Evolutionary conservation across 2,888 invertebrate species (phyloP).

Genomic region (Agonum fuliginosum): DNA sequence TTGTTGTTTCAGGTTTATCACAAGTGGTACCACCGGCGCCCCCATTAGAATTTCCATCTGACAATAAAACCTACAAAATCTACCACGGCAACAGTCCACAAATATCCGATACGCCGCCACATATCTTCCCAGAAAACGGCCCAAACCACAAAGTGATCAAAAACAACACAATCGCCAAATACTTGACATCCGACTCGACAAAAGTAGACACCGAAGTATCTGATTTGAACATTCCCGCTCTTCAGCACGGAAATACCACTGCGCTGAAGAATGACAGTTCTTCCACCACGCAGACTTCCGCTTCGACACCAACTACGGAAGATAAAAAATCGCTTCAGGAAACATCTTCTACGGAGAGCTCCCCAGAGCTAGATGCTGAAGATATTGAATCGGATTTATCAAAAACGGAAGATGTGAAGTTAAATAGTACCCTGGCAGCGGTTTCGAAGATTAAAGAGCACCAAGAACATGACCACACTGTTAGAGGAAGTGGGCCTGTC

Average conservation of each 20-base stretch:
- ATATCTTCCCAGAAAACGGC: slow-evolving; percentile 60
- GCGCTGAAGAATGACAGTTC: background rate
- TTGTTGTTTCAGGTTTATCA: slow-evolving; percentile 5
- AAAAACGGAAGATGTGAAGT: slow-evolving; percentile 23
- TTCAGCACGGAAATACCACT: background rate
- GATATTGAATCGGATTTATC: slow-evolving; percentile 60
- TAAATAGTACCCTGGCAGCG: background rate
- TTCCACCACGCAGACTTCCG: background rate
- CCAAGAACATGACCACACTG: slow-evolving; percentile 25
- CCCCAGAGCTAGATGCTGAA: slow-evolving; percentile 61
- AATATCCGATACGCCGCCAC: slow-evolving; percentile 40
- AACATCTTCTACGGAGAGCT: background rate
- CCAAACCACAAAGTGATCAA: slow-evolving; percentile 56
- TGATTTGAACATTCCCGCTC: slow-evolving; percentile 73
- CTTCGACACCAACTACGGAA: background rate
- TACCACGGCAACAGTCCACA: slow-evolving; percentile 72
- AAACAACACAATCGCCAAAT: slow-evolving; percentile 56
- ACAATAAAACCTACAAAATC: slow-evolving; percentile 75
- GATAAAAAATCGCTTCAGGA: background rate
- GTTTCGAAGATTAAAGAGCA: background rate
- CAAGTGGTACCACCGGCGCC: slow-evolving; percentile 11
- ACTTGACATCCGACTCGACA: background rate
- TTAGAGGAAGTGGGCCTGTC: slow-evolving; percentile 50
- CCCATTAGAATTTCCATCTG: slow-evolving; percentile 68
- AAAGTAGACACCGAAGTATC: slow-evolving; percentile 71